Percentiles rank a stretch among this genome's conserved stretches.
These are phyloP conservation scores for Crotalus horridus DNA, from an alignment of 2,113 vertebrate species.

Conservation along the genomic window DNA sequence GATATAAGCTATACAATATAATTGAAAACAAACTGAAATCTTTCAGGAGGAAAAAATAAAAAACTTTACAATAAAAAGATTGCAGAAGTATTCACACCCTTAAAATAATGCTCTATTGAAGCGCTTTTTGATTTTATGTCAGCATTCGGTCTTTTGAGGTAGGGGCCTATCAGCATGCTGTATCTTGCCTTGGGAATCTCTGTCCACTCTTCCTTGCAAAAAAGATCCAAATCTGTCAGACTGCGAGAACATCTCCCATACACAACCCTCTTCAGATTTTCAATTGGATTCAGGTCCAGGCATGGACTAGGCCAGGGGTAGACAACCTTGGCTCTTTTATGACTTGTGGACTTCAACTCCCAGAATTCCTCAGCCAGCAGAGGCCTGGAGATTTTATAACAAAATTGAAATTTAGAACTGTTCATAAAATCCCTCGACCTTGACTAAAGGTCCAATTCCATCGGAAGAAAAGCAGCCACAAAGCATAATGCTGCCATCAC, in stretches of 20 bases:
- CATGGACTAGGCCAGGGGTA: background rate
- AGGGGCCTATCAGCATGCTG: background rate
- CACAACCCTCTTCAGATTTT: background rate
- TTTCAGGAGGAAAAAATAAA: background rate
- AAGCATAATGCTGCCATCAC: background rate
- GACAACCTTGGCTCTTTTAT: too few relatives aligned
- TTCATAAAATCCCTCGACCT: background rate
- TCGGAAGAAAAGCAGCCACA: background rate
- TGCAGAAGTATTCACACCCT: background rate
- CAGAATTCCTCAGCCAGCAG: background rate
- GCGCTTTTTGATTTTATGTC: background rate
- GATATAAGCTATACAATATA: background rate
- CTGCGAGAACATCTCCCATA: background rate
- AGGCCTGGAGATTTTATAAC: background rate
- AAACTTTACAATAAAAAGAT: background rate
- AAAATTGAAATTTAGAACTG: background rate
- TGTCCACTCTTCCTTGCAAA: background rate
- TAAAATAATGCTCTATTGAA: background rate
- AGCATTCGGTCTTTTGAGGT: background rate
- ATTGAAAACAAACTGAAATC: background rate
- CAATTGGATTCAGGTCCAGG: background rate
- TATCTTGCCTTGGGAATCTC: background rate
- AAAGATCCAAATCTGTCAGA: background rate
- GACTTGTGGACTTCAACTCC: too few relatives aligned
- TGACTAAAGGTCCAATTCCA: background rate